Base-by-base conservation (phyloP, 2,113 vertebrate genomes). In the Genyomyrus donnyi region DNA sequence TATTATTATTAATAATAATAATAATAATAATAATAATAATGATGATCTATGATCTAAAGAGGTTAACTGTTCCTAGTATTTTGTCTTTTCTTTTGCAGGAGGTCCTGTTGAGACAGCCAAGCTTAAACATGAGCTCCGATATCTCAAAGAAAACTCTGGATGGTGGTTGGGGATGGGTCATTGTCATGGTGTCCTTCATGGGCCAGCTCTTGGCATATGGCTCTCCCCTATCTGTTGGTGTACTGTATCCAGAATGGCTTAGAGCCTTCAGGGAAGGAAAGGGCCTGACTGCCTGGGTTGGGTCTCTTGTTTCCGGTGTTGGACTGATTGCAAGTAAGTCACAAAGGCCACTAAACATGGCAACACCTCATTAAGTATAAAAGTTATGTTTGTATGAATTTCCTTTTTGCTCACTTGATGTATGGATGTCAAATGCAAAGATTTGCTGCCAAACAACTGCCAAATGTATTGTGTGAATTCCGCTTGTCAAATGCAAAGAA, bases 301-400 rank as follows among this genome's bases (percentile, higher is more conserved):
- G 97, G 74, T 98, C 97, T 0, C 95, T 98, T 1, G 97, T 97
- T 42, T 96, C 95, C 91, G 97, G 97, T 91, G 95, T 97, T 0
- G 97, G 97, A 89, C 95, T 98, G 92, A 96, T 97, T 93, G 96
- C 96, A 95, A 97, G 97, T 98, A 95, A 96, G 97, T 95, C 31
- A 46, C 9, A 24, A 11, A 8, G 85, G 21, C 50, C 35, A 56
- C 52, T 56, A 9, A 35, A 39, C 27, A 31, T 56, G 52, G 31
- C 56, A 50, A 86, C 45, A 45, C 52, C 19, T 31, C 53, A 3
- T 24, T 39, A 31, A 88, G 31, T 31, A 86, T 49, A 49, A 86
- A 49, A 27, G 48, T 50, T 24, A 70, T 0, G 0, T 27, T 66
- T 27, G 62, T 3, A 27, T 66, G 62, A 27, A 66, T 27, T 66